These are phyloP conservation scores for Apoda limacodes DNA, from an alignment of 2,888 invertebrate genomes.

Conservation along the genomic window DNA sequence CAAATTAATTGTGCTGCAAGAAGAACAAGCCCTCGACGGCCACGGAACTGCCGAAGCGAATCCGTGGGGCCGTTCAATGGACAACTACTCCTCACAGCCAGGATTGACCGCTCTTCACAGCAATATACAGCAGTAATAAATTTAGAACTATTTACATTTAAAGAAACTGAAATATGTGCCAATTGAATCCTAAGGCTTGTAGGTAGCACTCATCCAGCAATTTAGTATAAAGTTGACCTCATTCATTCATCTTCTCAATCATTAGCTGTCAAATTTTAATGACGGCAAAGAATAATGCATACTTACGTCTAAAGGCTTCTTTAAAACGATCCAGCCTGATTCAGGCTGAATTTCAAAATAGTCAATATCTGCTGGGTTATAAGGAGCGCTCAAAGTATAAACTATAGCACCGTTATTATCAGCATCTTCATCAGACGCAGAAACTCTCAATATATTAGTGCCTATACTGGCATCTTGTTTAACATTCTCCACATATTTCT, in stretches of 20 bases:
- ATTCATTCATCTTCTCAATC: constrained; percentile 57
- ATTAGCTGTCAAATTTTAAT: constrained; percentile 33
- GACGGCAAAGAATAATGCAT: constrained; percentile 32
- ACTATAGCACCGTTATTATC: constrained; percentile 96
- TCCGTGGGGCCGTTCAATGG: constrained; percentile 33
- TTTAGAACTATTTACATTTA: constrained; percentile 68
- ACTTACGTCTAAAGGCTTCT: constrained; percentile 97
- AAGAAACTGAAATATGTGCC: constrained; percentile 64
- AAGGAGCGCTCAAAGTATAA: constrained; percentile 90
- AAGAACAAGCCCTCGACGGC: constrained; percentile 71
- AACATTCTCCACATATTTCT: constrained; percentile 98
- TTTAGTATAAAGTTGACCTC: constrained; percentile 62
- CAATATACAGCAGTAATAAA: constrained; percentile 65
- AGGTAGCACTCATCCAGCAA: constrained; percentile 70
- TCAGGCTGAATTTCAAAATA: constrained; percentile 97
- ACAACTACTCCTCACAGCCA: constrained; percentile 69
- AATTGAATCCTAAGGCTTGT: constrained; percentile 69
- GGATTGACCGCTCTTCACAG: constrained; percentile 62
- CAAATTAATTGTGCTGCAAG: constrained; percentile 80
- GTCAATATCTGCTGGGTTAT: constrained; percentile 89
- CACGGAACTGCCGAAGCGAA: constrained; percentile 26
- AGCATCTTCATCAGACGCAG: constrained; percentile 96
- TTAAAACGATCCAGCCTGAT: constrained; percentile 96
- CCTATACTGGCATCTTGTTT: constrained; percentile 97
- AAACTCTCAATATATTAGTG: constrained; percentile 93